These are phyloP conservation scores for Willowsia nigromaculata DNA, from an alignment of 2,888 invertebrate genomes.

Conservation along the genomic window DNA sequence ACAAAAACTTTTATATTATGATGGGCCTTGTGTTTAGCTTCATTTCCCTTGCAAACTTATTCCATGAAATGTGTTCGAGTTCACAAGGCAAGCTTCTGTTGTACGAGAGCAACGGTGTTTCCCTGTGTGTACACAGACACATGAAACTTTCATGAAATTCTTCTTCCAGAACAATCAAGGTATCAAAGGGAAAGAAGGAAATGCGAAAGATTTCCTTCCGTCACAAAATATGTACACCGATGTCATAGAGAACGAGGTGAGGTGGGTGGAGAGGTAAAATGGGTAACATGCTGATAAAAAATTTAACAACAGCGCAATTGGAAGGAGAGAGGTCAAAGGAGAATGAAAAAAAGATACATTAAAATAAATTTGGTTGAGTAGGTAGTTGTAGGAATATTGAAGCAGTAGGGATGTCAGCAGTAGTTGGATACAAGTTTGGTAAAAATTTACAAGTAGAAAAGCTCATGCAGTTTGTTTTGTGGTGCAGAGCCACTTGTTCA, in stretches of 20 bases:
- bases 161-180: constrained; percentile 56
- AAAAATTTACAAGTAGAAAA: neutral
- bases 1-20: neutral
- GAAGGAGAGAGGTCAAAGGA: neutral
- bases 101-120: neutral
- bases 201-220: constrained; percentile 19
- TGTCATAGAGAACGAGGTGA: too few species aligned
- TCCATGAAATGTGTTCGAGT: neutral
- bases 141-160: constrained; percentile 61
- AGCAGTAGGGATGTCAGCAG: neutral
- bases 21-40: constrained; percentile 3
- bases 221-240: neutral
- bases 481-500: constrained; percentile 34
- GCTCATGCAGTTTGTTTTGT: neutral
- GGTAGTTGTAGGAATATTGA: neutral
- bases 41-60: constrained; percentile 31
- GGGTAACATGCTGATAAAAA: neutral
- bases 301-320: constrained; percentile 13
- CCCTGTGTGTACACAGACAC: constrained; percentile 6
- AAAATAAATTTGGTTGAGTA: neutral
- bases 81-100: neutral
- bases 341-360: neutral
- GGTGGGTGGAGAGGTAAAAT: neutral
- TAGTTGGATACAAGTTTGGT: neutral
- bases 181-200: constrained; percentile 3